These are phyloP conservation scores for Scaptomyza hsui DNA, from an alignment of 1,140 invertebrate genomes.

Conservation along the genomic window DNA sequence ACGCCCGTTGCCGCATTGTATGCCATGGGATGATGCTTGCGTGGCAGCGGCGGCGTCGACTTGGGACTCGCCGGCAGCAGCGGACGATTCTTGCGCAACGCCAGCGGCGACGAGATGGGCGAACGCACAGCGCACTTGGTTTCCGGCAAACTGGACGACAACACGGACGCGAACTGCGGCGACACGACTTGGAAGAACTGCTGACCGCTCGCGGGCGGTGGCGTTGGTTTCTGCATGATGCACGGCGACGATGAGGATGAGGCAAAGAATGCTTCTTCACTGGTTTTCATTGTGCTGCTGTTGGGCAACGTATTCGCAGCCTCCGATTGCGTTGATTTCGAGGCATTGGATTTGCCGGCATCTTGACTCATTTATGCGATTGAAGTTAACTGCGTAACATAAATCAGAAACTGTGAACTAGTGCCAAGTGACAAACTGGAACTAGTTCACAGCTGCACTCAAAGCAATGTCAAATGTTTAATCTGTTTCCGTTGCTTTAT, in stretches of 20 bases:
- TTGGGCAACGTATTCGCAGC: conserved; percentile 25
- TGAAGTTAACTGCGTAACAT: conserved; percentile 15
- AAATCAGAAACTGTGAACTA: conserved; percentile 2
- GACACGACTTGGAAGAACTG: conserved; percentile 74
- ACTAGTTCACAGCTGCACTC: conserved; percentile 7
- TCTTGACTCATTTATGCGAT: conserved; percentile 72
- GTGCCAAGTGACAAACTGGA: not conserved
- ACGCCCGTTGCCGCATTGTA: conserved; percentile 73
- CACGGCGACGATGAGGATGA: conserved; percentile 25
- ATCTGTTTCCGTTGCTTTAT: not conserved
- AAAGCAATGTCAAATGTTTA: not conserved
- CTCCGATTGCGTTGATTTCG: conserved; percentile 27
- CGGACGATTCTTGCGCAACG: conserved; percentile 67
- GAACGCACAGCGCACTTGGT: conserved; percentile 66
- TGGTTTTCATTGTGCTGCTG: conserved; percentile 28
- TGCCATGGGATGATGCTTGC: conserved; percentile 72
- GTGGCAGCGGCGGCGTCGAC: conserved; percentile 73
- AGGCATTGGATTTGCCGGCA: conserved; percentile 55
- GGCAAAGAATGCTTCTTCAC: conserved; percentile 19
- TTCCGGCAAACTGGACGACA: conserved; percentile 70
- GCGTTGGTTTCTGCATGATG: conserved; percentile 56
- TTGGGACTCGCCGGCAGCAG: conserved; percentile 70
- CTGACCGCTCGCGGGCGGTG: conserved; percentile 55
- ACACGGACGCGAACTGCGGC: conserved; percentile 75
- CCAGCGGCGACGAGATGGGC: conserved; percentile 72